These are phyloP conservation scores for Dasypus novemcinctus DNA, from an alignment of 2,113 vertebrate species.

Conservation along the genomic window DNA sequence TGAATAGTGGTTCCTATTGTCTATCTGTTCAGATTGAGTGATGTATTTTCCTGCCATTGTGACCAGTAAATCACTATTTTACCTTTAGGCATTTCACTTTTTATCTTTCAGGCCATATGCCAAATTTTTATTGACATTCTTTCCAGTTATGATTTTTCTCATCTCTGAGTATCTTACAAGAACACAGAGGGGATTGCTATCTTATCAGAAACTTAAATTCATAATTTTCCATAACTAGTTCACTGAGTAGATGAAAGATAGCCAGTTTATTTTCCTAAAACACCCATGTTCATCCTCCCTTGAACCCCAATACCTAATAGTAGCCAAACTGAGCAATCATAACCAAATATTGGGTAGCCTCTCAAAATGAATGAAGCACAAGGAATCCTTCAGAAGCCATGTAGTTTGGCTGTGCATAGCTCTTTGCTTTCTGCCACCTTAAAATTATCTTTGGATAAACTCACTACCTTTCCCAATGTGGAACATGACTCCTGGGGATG, in stretches of 20 bases:
- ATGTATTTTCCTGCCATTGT: not conserved
- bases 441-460: not conserved
- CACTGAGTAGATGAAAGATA: not conserved
- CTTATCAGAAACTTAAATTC: not conserved
- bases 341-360: not conserved
- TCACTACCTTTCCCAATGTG: too few species aligned
- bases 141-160: not conserved
- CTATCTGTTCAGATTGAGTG: not conserved
- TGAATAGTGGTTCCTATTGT: not conserved
- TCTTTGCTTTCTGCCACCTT: not conserved
- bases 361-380: not conserved
- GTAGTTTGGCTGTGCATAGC: not conserved
- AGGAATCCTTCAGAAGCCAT: not conserved
- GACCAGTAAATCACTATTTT: not conserved
- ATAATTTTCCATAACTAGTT: not conserved
- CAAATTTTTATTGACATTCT: not conserved
- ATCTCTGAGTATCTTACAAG: not conserved
- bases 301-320: not conserved
- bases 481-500: too few species aligned
- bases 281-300: not conserved
- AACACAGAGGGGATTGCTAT: not conserved
- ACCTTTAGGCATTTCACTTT: not conserved
- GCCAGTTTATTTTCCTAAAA: not conserved
- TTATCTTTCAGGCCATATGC: not conserved
- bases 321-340: not conserved